These are phyloP conservation scores for Meloidogyne exigua DNA, from an alignment of 1,140 invertebrate genomes.

Conservation along the genomic window DNA sequence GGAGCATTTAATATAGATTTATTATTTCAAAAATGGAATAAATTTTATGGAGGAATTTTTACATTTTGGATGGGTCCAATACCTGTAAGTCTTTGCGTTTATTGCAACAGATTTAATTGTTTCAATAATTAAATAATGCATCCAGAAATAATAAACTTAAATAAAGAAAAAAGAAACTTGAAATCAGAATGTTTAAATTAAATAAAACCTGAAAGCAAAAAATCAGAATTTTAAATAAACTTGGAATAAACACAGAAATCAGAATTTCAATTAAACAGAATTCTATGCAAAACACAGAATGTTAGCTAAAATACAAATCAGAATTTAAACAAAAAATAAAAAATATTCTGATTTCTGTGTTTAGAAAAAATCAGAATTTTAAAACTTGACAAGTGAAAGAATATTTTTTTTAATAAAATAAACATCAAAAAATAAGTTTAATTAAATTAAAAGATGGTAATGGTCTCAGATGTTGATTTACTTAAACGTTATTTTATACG, in stretches of 20 bases:
- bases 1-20: constrained; percentile 40
- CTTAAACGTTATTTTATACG: constrained; percentile 57
- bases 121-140: too few relatives aligned
- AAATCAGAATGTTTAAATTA: too few relatives aligned
- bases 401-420: background rate
- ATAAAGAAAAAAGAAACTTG: too few relatives aligned
- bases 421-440: too few relatives aligned
- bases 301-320: too few relatives aligned
- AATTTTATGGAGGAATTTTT: constrained; percentile 53
- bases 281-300: too few relatives aligned
- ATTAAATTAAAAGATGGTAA: constrained; percentile 51
- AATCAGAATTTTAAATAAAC: too few relatives aligned
- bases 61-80: constrained; percentile 60
- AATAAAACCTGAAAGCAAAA: too few relatives aligned
- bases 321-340: background rate
- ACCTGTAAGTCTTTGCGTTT: background rate
- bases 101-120: too few relatives aligned
- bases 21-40: constrained; percentile 46
- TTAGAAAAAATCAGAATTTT: background rate
- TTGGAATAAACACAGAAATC: too few relatives aligned
- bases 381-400: background rate
- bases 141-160: too few relatives aligned
- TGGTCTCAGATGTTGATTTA: constrained; percentile 52
- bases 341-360: background rate
- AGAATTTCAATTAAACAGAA: too few relatives aligned